phyloP scores from a whole-genome alignment of 2,797 vertebrate species.

The Sciurus vulgaris region DNA sequence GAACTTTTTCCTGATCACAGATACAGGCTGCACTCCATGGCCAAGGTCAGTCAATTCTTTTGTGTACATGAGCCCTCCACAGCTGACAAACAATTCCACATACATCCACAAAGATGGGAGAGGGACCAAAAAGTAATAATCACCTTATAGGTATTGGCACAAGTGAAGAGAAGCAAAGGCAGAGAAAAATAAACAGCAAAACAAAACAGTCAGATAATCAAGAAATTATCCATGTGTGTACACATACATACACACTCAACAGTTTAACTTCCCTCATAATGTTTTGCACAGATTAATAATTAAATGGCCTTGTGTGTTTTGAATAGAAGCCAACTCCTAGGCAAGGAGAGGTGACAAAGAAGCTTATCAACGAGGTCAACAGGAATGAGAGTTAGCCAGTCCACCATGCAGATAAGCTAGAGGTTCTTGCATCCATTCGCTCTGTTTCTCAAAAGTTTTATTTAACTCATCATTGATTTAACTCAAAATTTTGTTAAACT shows the following conservation, averaged over 20 bases:
- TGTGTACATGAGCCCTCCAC: constrained; percentile 3
- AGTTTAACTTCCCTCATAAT: constrained; percentile 57
- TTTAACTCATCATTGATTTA: not conserved
- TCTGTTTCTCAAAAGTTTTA: not conserved
- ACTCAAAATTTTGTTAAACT: constrained; percentile 2
- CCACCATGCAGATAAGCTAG: not conserved
- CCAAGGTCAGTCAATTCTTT: constrained; percentile 71
- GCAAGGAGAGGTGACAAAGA: constrained; percentile 38
- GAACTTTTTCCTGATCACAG: constrained; percentile 66
- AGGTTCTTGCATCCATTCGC: not conserved
- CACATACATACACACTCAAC: not conserved
- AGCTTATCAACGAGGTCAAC: not conserved
- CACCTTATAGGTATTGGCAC: not conserved
- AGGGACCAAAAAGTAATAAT: not conserved
- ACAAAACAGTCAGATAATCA: not conserved
- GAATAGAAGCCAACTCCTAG: constrained; percentile 68
- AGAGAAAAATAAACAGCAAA: constrained; percentile 11
- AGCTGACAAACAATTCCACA: constrained; percentile 57
- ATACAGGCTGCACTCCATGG: not conserved
- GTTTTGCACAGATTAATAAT: constrained; percentile 80
- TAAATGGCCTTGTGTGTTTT: constrained; percentile 79
- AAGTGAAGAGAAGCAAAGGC: not conserved
- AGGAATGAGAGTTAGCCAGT: constrained; percentile 31
- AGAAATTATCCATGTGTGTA: not conserved
- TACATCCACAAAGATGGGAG: not conserved